Evolutionary conservation across 2,888 invertebrate species (phyloP).

Genomic region (Drosophila flavopinicola): DNA sequence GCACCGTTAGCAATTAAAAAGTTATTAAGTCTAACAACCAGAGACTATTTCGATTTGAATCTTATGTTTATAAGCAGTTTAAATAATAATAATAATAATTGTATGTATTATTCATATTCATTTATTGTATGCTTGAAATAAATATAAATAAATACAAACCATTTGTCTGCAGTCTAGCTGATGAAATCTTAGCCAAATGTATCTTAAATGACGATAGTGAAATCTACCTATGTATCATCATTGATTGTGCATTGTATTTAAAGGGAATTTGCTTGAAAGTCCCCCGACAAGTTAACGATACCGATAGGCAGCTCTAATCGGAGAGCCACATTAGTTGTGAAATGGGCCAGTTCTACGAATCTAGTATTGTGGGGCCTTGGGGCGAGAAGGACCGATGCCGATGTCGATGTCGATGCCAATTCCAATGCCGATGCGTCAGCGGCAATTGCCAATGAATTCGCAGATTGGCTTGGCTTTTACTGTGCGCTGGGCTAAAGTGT

Average conservation of each 20-base stretch:
- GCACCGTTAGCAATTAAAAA: background rate
- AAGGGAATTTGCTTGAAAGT: constrained; percentile 15
- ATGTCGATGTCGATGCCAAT: too few species aligned
- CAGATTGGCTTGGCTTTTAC: constrained; percentile 34
- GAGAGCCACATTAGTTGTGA: constrained; percentile 21
- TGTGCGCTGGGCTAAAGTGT: constrained; percentile 38
- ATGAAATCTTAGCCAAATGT: too few species aligned
- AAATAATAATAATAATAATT: too few species aligned
- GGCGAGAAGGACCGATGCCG: constrained; percentile 3
- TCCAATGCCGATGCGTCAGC: constrained; percentile 47
- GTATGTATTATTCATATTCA: too few species aligned
- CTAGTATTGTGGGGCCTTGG: background rate
- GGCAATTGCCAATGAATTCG: constrained; percentile 24
- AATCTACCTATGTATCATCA: background rate
- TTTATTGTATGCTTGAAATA: too few species aligned
- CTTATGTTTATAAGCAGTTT: too few species aligned
- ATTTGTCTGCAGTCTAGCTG: too few species aligned
- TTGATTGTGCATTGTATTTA: constrained; percentile 2
- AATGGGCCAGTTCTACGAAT: constrained; percentile 8
- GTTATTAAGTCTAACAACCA: too few species aligned
- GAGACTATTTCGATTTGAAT: too few species aligned
- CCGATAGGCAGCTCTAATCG: constrained; percentile 21
- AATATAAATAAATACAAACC: too few species aligned
- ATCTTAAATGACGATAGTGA: too few species aligned
- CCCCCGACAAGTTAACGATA: constrained; percentile 6